Evolutionary conservation across 2,888 invertebrate species (phyloP), one percentile per base, ranked within the genome.

Genomic region (Lasius fuliginosus): DNA sequence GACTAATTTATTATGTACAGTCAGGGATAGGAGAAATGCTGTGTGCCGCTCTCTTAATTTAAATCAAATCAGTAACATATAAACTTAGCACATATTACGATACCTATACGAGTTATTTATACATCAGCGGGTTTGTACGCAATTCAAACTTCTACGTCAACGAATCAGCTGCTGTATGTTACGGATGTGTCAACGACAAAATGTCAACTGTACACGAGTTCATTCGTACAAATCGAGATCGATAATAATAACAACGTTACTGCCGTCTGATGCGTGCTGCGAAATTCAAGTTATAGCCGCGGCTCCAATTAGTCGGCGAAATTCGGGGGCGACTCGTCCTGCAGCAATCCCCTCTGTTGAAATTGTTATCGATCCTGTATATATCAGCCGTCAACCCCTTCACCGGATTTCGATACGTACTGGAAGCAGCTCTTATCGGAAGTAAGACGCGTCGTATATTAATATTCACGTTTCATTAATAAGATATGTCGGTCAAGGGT

Each of bases 341-440:
- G 15, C 46, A 49, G 15, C 46, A 49, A 5, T 18, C 6, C 46
- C 8, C 2, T n/a, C n/a, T 53, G 53, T 27, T 30, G 30, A 36
- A 77, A 42, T 67, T 11, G n/a, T 40, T 67, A 56, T 65, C 40
- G 76, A 36, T 36, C 15, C 6, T 53, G n/a, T n/a, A 18, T n/a
- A 36, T 36, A 6, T 36, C 36, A 6, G 4, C 0, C n/a, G 30
- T 23, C n/a, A 12, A 64, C 23, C 82, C 81, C 84, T 86, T 84
- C 58, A 65, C 62, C 56, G 40, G 56, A 58, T 67, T 5, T 49
- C 49, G 74, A 75, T 84, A 71, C 76, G 15, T 36, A 65, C 18
- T 82, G 85, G 83, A 87, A 82, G 65, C 67, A 40, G 23, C 42
- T 40, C 40, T 71, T 53, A 68, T 58, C 88, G 86, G 84, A 84